phyloP scores from a whole-genome alignment of 2,797 vertebrate species.

The Tragelaphus oryx region DNA sequence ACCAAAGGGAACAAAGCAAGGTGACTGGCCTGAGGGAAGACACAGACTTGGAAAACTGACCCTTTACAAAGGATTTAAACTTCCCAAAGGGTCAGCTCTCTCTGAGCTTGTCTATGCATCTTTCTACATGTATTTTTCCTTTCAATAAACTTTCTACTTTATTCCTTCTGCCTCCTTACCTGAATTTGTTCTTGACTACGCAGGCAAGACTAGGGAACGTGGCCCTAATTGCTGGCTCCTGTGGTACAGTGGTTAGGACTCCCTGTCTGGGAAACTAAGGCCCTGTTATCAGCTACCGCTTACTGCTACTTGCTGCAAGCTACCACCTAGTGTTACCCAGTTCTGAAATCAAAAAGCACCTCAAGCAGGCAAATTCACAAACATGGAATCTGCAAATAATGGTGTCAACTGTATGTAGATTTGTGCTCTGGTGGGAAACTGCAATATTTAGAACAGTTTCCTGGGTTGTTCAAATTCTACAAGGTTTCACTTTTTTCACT shows the following conservation, averaged over 20 bases:
- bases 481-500: not conserved
- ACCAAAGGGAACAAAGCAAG: not conserved
- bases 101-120: not conserved
- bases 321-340: not conserved
- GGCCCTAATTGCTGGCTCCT: not conserved
- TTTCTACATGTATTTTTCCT: not conserved
- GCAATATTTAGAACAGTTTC: not conserved
- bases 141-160: not conserved
- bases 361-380: not conserved
- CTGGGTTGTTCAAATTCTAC: accelerated
- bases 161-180: not conserved
- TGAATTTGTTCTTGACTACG: not conserved
- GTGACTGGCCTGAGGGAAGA: not conserved
- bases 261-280: not conserved
- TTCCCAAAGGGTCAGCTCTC: not conserved
- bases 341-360: not conserved
- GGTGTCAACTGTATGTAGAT: not conserved
- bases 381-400: not conserved
- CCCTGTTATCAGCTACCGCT: not conserved
- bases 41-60: not conserved
- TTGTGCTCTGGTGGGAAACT: not conserved
- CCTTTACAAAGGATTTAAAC: not conserved
- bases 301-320: not conserved
- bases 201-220: not conserved
- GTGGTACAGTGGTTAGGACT: not conserved